Evolutionary conservation across 2,888 invertebrate species (phyloP), one percentile per base, ranked within the genome.

Genomic region (Drosophila phalerata): DNA sequence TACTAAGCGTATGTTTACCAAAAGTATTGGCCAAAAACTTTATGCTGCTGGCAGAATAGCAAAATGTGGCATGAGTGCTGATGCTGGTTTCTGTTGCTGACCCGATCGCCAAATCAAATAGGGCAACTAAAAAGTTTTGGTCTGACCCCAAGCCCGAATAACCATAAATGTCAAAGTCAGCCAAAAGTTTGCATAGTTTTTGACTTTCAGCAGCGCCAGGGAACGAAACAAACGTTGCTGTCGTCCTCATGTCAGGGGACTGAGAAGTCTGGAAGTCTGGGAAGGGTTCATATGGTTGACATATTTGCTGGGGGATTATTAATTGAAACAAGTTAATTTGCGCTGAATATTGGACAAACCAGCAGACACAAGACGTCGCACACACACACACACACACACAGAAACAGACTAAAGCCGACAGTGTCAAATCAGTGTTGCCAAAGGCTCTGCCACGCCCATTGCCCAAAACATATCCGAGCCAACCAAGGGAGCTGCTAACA

Each of bases 291-390:
- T 82, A 75, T 77, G 85, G 88, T 90, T 91, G 90, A 90, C 90
- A 90, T 91, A 91, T 91, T 85, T 90, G 90, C 90, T 87, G 80
- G 88, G 85, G 90, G 90, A 91, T 91, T 91, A 91, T 91, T 91
- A 91, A 91, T 91, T 91, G 91, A 89, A 90, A 91, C 89, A 91
- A 91, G 91, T 91, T 91, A 91, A 91, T 91, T 91, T 91, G 81
- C 81, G 83, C 91, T 83, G 85, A 82, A 85, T 85, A 84, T 85
- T 85, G 78, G 62, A 66, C 72, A 69, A 69, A 45, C 58, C 64
- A 68, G 74, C 77, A 57, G 47, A 56, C 57, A 77, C 38, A 75
- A 68, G 75, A 58, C 64, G 30, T 30, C 40, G 22, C 17, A 40
- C 52, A 60, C 53, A 56, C 45, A 60, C 37, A 58, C n/a, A n/a